Evolutionary conservation across 2,888 invertebrate genomes (phyloP).

Genomic region (Cantharis flavilabris): DNA sequence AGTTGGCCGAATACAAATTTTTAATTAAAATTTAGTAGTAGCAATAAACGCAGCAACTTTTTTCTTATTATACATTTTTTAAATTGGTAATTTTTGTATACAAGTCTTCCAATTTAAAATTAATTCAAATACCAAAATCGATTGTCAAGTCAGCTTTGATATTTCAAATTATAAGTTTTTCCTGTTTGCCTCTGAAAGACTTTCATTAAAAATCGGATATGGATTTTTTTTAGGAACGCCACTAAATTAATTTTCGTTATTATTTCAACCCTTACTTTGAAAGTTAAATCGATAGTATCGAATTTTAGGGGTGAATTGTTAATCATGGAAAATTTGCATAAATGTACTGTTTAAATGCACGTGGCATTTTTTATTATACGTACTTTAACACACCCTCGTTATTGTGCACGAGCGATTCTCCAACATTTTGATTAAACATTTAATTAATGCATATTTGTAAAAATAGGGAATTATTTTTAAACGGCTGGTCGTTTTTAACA

Average conservation of each 20-base stretch:
- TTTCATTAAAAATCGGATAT: neutral
- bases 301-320: constrained; percentile 42
- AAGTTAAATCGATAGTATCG: constrained; percentile 33
- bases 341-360: constrained; percentile 41
- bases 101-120: neutral
- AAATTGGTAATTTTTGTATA: neutral
- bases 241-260: neutral
- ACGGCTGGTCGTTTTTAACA: neutral
- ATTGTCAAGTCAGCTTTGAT: neutral
- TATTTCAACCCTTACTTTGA: neutral
- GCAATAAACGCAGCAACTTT: neutral
- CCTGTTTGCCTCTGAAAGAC: neutral
- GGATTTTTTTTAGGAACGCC: neutral
- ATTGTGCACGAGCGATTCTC: neutral
- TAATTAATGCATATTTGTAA: neutral
- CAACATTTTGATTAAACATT: constrained; percentile 1
- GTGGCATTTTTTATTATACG: constrained; percentile 32
- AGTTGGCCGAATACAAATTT: neutral
- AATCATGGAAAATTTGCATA: constrained; percentile 45
- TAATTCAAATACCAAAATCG: neutral
- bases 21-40: neutral
- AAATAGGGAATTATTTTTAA: neutral
- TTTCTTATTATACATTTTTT: neutral
- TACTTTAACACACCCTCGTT: neutral
- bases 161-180: neutral